Percentiles rank a stretch among this genome's conserved stretches.
Conservation (phyloP, 2,888 invertebrate genomes). For the Phyllotreta striolata region DNA sequence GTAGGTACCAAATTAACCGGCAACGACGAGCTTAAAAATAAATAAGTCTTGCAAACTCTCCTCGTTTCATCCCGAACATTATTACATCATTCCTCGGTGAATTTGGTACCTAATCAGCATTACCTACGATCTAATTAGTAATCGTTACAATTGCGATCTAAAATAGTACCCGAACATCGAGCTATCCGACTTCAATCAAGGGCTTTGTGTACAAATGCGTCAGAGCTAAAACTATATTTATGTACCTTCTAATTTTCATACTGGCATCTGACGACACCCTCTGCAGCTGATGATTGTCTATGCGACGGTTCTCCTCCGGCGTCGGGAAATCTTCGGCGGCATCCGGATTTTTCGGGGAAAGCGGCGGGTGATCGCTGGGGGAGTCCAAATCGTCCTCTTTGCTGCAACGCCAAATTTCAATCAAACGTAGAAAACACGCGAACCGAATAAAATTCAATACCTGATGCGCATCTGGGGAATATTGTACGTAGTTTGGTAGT, state of each 20-base stretch:
- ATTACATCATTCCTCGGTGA: too few species aligned
- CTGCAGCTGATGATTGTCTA: slow-evolving; percentile 49
- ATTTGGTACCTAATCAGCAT: too few species aligned
- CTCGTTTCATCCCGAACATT: too few species aligned
- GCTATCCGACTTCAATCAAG: slow-evolving; percentile 45
- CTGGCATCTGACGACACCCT: slow-evolving; percentile 51
- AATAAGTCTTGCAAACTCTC: background rate
- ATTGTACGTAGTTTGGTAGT: slow-evolving; percentile 55
- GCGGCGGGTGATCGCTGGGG: slow-evolving; percentile 59
- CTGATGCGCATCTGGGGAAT: slow-evolving; percentile 59
- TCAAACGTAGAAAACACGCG: background rate
- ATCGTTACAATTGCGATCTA: too few species aligned
- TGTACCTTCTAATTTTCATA: slow-evolving; percentile 60
- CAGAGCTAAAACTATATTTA: slow-evolving; percentile 52
- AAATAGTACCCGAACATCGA: too few species aligned
- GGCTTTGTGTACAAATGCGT: slow-evolving; percentile 54
- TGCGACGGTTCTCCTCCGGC: slow-evolving; percentile 42
- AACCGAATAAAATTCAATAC: slow-evolving; percentile 43
- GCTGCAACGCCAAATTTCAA: slow-evolving; percentile 42
- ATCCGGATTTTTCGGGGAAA: slow-evolving; percentile 54
- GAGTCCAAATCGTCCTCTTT: slow-evolving; percentile 61
- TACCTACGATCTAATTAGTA: too few species aligned
- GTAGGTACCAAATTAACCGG: too few species aligned
- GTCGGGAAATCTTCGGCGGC: slow-evolving; percentile 52
- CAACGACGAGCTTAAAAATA: background rate